Evolutionary conservation across 2,113 vertebrate species (phyloP), one percentile per base, ranked within the genome.

Genomic region (Chamaea fasciata): DNA sequence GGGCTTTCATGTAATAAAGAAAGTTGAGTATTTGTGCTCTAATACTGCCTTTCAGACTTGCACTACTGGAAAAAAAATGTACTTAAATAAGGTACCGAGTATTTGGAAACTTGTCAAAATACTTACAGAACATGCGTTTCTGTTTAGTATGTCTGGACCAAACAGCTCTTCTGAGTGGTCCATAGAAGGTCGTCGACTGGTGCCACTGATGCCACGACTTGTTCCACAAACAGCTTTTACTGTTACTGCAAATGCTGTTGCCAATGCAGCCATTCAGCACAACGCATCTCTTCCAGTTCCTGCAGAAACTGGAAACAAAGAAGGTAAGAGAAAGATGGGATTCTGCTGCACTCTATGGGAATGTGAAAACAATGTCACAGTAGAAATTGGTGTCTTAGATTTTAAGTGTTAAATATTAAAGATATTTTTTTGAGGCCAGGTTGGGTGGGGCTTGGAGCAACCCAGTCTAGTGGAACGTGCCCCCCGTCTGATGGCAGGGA

Each of bases 101-200:
- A 64, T 70, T 67, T 93, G 87, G 67, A 71, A 77, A 28, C 90
- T 62, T 2, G 1, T 57, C 63, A 53, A 31, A 81, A 71, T 73
- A 71, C 76, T 55, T 57, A 97, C 47, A 92, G 86, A 18, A 3
- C 28, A 27, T 96, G 73, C 49, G 31, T 97, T 97, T 98, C 94
- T 83, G 56, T 97, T 60, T 92, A 99, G 99, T 91, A 99, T 99
- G 99, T 99, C 99, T 12, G 99, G 99, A 85, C 99, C 99, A 9
- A 99, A 99, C 97, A 99, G 99, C 96, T 99, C 99, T 50, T 99
- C 99, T 0, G 99, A 99, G 78, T 99, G 99, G 99, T 99, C 99
- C 83, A 99, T 99, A 31, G 99, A 99, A 97, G 99, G 99, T 23
- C 99, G 99, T 9, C 98, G 99, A 9, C 98, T 99, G 68, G 99